Evolutionary conservation across 2,888 invertebrate species (phyloP), one percentile per base, ranked within the genome.

Genomic region (Lycocerus yunnanus): DNA sequence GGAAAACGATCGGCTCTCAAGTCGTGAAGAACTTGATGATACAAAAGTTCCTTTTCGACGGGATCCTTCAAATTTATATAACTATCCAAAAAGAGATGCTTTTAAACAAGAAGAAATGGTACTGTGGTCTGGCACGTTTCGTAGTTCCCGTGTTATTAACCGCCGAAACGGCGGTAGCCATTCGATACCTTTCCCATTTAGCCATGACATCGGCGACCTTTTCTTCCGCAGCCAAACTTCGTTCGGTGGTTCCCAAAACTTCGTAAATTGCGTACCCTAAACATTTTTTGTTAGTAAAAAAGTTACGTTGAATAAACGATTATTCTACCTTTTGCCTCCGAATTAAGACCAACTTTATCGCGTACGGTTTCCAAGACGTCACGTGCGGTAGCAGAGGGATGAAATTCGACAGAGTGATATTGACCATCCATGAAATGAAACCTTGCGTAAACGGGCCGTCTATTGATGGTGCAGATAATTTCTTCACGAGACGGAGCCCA

Each of bases 131-230:
- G 16, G 84, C 80, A 71, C 85, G 80, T 75, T 85, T 85, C 1
- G 80, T 85, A 81, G 86, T 88, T 81, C 82, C 83, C 2, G 84
- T 81, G 74, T 80, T 84, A 67, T 82, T 84, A 8, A 83, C 79
- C 2, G 83, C 81, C 65, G 82, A 89, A 66, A 91, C 89, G 13
- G 92, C 92, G 43, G 92, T 92, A 0, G 94, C 92, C 68, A 91
- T 91, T 74, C 95, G 90, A 79, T 95, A 95, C 80, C 95, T 91
- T 87, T 98, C 98, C 97, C 97, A 98, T 84, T 97, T 94, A 5
- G 97, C 96, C 90, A 98, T 94, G 16, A 97, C 97, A 86, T 98
- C 98, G 0, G 97, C 95, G 13, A 97, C 93, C 82, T 97, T 96
- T 86, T 97, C 97, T 83, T 94, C 94, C 9, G 93, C 91, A 66